Conservation (phyloP, 2,888 invertebrate species). For the Stramonita haemastoma region DNA sequence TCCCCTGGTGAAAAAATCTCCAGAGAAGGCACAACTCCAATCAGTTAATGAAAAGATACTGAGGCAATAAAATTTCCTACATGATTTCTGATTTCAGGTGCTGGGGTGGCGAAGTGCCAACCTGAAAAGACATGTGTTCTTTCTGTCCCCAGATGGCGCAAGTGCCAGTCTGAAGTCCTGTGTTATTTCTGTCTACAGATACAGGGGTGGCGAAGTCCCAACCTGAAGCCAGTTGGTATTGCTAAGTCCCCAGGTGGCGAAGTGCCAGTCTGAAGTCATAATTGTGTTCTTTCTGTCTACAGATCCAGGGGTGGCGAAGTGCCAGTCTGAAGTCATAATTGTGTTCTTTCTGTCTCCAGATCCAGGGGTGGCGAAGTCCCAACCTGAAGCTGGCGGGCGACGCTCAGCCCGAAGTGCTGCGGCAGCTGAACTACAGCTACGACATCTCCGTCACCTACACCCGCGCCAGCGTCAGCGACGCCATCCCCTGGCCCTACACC, state of each 20-base stretch:
- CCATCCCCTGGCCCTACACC: slow-evolving; percentile 85
- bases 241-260: neutral
- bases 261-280: neutral
- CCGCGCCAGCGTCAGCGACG: slow-evolving; percentile 17
- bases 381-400: slow-evolving; percentile 65
- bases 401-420: slow-evolving; percentile 48
- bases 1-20: too few species aligned
- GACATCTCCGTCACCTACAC: slow-evolving; percentile 60
- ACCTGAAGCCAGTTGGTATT: neutral
- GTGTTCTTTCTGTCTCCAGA: slow-evolving; percentile 23
- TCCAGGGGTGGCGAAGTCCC: slow-evolving; percentile 67
- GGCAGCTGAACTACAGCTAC: slow-evolving; percentile 58
- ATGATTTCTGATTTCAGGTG: neutral
- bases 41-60: too few species aligned
- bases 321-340: neutral
- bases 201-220: neutral
- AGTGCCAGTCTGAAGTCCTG: neutral
- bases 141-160: neutral
- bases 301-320: neutral
- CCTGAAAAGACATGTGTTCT: too few species aligned
- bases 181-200: neutral
- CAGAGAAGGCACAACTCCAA: too few species aligned
- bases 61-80: too few species aligned
- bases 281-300: neutral
- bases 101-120: neutral